phyloP scores from a whole-genome alignment of 2,113 vertebrate species.

The Pipra filicauda region DNA sequence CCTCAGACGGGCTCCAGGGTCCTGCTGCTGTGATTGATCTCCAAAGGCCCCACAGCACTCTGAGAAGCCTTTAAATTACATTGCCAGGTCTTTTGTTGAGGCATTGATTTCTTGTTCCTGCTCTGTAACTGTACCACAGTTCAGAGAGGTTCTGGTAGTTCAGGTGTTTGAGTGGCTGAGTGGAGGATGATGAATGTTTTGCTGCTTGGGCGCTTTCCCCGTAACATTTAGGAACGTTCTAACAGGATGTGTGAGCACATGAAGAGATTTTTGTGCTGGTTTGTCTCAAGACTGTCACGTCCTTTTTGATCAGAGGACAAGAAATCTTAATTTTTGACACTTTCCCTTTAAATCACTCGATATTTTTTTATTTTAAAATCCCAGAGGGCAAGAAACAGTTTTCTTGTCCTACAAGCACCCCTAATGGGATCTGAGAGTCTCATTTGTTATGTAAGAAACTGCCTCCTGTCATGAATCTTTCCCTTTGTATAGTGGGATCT shows the following conservation, averaged over 20 bases:
- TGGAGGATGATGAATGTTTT: neutral
- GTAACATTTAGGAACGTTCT: fast-evolving
- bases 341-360: neutral
- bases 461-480: neutral
- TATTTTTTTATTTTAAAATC: neutral
- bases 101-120: neutral
- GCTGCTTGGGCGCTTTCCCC: neutral
- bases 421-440: neutral
- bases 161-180: neutral
- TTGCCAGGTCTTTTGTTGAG: neutral
- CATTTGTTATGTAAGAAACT: neutral
- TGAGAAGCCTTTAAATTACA: neutral
- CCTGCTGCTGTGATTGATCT: neutral
- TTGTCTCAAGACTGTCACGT: neutral
- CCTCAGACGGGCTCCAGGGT: neutral
- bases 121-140: neutral
- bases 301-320: neutral
- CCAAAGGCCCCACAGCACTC: neutral
- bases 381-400: neutral
- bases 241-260: neutral
- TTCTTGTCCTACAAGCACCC: neutral
- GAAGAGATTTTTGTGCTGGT: neutral
- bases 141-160: neutral
- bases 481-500: neutral
- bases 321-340: neutral